A percentile compares a stretch with the other conserved stretches of the same genome.
phyloP scores from a whole-genome alignment of 1,140 invertebrate species.

The Drosophila albomicans region DNA sequence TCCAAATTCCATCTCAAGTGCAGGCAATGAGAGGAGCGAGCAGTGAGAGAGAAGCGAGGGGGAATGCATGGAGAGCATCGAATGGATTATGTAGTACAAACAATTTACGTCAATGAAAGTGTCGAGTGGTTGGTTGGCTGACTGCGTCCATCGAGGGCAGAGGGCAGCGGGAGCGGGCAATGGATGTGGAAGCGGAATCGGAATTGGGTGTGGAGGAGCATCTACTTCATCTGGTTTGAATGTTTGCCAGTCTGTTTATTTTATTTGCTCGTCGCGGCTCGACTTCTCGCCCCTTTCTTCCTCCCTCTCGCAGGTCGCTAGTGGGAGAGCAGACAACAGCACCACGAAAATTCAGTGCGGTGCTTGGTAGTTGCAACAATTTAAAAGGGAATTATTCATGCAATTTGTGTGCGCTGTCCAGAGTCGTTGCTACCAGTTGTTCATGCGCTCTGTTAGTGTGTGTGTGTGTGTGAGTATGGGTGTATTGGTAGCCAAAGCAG shows the following conservation, averaged over 20 bases:
- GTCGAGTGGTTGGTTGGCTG: slow-evolving; percentile 40
- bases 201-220: not conserved
- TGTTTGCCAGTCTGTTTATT: slow-evolving; percentile 65
- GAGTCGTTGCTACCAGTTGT: not conserved
- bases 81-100: slow-evolving; percentile 62
- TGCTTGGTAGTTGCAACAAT: slow-evolving; percentile 69
- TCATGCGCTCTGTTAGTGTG: too few relatives aligned
- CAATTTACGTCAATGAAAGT: slow-evolving; percentile 79
- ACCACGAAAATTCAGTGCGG: slow-evolving; percentile 21
- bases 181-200: not conserved
- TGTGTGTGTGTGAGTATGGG: not conserved
- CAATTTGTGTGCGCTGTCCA: slow-evolving; percentile 63
- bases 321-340: not conserved
- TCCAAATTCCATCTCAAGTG: slow-evolving; percentile 69
- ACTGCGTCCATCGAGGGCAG: too few relatives aligned
- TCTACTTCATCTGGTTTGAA: slow-evolving; percentile 35
- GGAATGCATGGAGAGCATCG: not conserved
- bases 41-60: not conserved
- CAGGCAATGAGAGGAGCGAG: slow-evolving; percentile 47
- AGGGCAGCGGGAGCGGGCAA: too few relatives aligned
- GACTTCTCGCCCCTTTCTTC: not conserved
- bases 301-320: not conserved
- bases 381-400: slow-evolving; percentile 84
- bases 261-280: slow-evolving; percentile 52
- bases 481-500: slow-evolving; percentile 37